A percentile compares a stretch with the other conserved stretches of the same genome.
phyloP scores from a whole-genome alignment of 1,140 invertebrate genomes.

The Helicorthomorpha holstii region DNA sequence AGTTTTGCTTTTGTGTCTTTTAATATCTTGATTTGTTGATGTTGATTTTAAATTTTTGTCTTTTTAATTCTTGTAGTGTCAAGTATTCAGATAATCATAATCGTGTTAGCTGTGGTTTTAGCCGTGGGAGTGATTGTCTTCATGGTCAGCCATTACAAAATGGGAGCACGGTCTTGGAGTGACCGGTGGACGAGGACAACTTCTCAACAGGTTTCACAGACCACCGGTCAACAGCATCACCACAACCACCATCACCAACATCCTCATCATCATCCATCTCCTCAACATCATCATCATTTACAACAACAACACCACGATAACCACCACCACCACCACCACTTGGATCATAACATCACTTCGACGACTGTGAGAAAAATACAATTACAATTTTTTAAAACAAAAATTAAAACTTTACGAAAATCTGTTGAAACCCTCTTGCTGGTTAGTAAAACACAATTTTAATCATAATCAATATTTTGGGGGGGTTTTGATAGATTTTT shows the following conservation, averaged over 20 bases:
- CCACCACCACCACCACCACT: not conserved
- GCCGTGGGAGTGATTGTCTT: slow-evolving; percentile 14
- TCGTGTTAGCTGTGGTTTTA: slow-evolving; percentile 14
- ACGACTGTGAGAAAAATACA: not conserved
- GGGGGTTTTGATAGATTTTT: not conserved
- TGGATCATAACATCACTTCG: not conserved
- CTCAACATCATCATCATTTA: too few relatives aligned
- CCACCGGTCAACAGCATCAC: not conserved
- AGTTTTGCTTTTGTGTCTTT: too few relatives aligned
- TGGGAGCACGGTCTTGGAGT: slow-evolving; percentile 18
- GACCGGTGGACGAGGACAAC: slow-evolving; percentile 10
- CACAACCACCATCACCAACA: too few relatives aligned
- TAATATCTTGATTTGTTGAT: too few relatives aligned
- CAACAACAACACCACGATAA: too few relatives aligned
- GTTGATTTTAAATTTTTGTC: not conserved
- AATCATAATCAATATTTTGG: not conserved
- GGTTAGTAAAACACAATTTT: not conserved
- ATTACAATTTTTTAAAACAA: too few relatives aligned
- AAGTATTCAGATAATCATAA: slow-evolving; percentile 14
- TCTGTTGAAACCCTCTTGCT: too few relatives aligned
- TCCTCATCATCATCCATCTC: too few relatives aligned
- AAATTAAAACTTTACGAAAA: too few relatives aligned
- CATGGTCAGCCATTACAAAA: slow-evolving; percentile 16
- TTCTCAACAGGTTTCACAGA: slow-evolving; percentile 7
- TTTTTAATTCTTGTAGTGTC: slow-evolving; percentile 30